Evolutionary conservation across 2,113 vertebrate species (phyloP), one percentile per base, ranked within the genome.

Genomic region (Misgurnus mizolepis): DNA sequence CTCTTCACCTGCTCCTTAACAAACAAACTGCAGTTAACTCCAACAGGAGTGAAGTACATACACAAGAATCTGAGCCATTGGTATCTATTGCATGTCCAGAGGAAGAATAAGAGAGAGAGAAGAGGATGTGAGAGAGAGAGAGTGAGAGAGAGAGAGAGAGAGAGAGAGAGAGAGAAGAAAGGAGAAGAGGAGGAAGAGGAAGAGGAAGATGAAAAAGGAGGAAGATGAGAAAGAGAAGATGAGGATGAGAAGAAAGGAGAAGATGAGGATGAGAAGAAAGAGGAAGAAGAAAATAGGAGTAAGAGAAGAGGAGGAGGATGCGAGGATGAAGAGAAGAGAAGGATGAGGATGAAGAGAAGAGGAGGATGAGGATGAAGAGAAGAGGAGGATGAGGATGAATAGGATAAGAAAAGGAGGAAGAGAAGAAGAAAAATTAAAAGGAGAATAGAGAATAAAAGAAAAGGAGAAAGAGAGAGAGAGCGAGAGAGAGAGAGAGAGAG

Each of bases 1-100:
- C 53, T 70, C 49, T 12, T 49, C 67, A 79, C 67, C 66, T 79
- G 75, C 70, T 27, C 17, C 15, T 49, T 47, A n/a, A 64, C 70
- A 55, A 76, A 40, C 4, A 15, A 58, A 70, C 8, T 39, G 60
- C 80, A 77, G 64, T 70, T 68, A 50, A 67, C 72, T 62, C 41
- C 39, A 9, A 61, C 55, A 12, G 43, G 18, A 58, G 79, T 14
- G 7, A 76, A 76, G 27, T n/a, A 5, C 72, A 81, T 55, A 61
- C 67, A 64, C 53, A 76, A 69, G 66, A 45, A 55, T 39, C 50
- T 8, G 34, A 27, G 55, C 53, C 43, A 69, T 41, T 17, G 27
- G 27, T 34, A 1, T 34, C 3, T 34, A 34, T 34, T 34, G 27
- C 27, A 34, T 34, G 27, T 34, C 27, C 27, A 34, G 27, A 62